Evolutionary conservation across 2,797 vertebrate genomes (phyloP).

Genomic region (Malacoctenus gilli): DNA sequence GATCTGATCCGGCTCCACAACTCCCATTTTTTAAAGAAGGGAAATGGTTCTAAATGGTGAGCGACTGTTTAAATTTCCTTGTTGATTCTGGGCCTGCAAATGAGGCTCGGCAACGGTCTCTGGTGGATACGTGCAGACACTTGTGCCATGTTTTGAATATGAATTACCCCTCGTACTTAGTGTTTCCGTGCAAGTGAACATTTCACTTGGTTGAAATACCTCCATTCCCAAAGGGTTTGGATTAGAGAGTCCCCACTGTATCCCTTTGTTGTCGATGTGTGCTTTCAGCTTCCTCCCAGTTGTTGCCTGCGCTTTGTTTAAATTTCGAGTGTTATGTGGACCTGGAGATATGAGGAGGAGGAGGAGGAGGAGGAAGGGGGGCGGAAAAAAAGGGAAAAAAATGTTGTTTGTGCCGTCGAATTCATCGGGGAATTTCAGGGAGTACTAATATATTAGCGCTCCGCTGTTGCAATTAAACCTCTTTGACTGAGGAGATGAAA

Average conservation of each 20-base stretch:
- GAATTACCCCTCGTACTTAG: constrained; percentile 49
- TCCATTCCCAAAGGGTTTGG: constrained; percentile 58
- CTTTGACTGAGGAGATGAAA: constrained; percentile 43
- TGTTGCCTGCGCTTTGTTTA: constrained; percentile 54
- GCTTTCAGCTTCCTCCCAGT: constrained; percentile 55
- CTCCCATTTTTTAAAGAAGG: constrained; percentile 12
- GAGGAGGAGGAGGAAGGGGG: too few species aligned
- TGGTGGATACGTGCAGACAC: constrained; percentile 43
- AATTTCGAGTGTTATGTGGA: constrained; percentile 46
- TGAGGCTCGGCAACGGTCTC: constrained; percentile 36
- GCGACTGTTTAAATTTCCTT: constrained; percentile 23
- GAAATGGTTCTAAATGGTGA: constrained; percentile 10
- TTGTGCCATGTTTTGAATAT: constrained; percentile 66
- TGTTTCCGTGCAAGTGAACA: constrained; percentile 52
- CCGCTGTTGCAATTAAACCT: constrained; percentile 26
- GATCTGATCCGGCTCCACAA: not conserved
- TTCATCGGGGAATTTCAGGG: constrained; percentile 39
- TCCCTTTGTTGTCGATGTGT: constrained; percentile 63
- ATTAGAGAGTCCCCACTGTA: constrained; percentile 61
- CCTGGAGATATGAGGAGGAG: constrained; percentile 30
- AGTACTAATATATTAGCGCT: constrained; percentile 45
- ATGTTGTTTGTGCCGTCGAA: constrained; percentile 14
- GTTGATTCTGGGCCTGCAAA: constrained; percentile 26
- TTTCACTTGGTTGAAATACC: constrained; percentile 63
- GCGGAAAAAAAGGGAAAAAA: too few species aligned